These are phyloP conservation scores for Lagenorhynchus albirostris DNA, from an alignment of 2,113 vertebrate genomes.

Conservation along the genomic window DNA sequence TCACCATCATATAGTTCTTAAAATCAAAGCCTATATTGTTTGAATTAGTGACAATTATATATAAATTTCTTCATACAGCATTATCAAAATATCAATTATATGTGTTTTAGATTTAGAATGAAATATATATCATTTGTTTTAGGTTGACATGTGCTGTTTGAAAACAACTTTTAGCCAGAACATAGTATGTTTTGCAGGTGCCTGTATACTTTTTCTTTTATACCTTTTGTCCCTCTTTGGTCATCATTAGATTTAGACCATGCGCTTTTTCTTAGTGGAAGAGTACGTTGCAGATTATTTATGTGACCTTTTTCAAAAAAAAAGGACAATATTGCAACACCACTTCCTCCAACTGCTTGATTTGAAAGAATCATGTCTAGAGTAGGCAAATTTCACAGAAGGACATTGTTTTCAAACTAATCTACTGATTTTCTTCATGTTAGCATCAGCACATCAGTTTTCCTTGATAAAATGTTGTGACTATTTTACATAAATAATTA, in stretches of 20 bases:
- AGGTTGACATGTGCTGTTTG: neutral
- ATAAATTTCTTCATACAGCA: neutral
- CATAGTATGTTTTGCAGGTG: neutral
- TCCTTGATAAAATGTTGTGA: neutral
- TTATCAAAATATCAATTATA: neutral
- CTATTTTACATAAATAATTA: constrained; percentile 21
- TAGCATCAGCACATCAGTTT: neutral
- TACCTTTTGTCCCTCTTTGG: neutral
- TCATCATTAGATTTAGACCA: neutral
- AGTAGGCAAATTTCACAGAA: constrained; percentile 29
- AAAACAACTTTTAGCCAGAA: constrained; percentile 8
- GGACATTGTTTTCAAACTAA: constrained; percentile 45
- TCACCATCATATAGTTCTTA: neutral
- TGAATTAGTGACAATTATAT: neutral
- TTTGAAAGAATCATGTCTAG: constrained; percentile 56
- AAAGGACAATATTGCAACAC: constrained; percentile 49
- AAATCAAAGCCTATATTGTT: neutral
- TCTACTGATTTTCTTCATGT: neutral
- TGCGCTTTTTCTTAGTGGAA: constrained; percentile 12
- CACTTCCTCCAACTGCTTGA: constrained; percentile 50
- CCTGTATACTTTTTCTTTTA: neutral
- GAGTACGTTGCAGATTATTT: constrained; percentile 16
- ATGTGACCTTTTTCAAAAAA: constrained; percentile 55
- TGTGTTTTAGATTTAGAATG: neutral
- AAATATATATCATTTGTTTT: neutral